phyloP scores from a whole-genome alignment of 2,888 invertebrate genomes.

The Synergus laeviventris region DNA sequence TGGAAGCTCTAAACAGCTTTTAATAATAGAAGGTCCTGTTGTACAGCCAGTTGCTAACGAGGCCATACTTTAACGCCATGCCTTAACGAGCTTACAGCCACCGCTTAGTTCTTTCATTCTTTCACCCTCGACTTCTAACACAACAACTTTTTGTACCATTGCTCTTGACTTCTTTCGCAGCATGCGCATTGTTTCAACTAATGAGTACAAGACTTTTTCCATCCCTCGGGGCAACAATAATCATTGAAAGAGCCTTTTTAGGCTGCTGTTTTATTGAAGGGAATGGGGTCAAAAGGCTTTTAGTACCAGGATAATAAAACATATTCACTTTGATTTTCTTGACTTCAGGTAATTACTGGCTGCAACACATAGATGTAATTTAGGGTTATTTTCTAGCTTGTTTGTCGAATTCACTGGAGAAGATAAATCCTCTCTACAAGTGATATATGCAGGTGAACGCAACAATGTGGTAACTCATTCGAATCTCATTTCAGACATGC shows the following conservation, averaged over 20 bases:
- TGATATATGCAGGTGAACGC: constrained; percentile 16
- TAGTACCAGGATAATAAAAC: too few species aligned
- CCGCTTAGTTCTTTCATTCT: constrained; percentile 57
- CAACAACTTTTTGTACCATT: constrained; percentile 48
- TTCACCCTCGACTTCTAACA: constrained; percentile 41
- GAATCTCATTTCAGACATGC: constrained; percentile 69
- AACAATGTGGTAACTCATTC: constrained; percentile 42
- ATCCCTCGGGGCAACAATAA: constrained; percentile 21
- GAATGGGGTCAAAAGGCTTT: not conserved
- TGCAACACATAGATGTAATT: not conserved
- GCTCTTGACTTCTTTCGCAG: constrained; percentile 51
- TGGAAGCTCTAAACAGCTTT: constrained; percentile 64
- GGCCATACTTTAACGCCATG: constrained; percentile 69
- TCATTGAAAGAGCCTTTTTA: not conserved
- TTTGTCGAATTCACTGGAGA: constrained; percentile 9
- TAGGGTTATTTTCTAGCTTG: constrained; percentile 9
- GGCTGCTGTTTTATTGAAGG: not conserved
- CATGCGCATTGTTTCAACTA: constrained; percentile 56
- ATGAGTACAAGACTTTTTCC: constrained; percentile 58
- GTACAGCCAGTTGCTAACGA: constrained; percentile 66
- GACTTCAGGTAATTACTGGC: not conserved
- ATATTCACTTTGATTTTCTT: too few species aligned
- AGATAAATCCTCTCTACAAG: constrained; percentile 12
- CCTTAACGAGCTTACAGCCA: constrained; percentile 68
- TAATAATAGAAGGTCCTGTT: constrained; percentile 66